Base-by-base conservation (phyloP, 2,888 invertebrate genomes). In the Hyposoter dolosus region DNA sequence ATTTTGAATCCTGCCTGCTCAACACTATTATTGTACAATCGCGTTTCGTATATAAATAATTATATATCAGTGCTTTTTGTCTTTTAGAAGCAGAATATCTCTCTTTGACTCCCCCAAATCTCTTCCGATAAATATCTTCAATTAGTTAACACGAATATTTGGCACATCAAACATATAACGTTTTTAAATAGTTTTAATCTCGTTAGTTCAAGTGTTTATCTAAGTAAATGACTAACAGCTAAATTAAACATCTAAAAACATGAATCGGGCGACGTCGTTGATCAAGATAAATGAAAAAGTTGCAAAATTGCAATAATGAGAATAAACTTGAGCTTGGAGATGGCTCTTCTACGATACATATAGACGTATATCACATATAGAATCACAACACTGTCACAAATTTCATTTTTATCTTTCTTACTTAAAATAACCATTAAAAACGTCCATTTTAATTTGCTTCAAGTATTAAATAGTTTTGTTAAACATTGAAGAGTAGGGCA, bases 91-190 rank as follows among this genome's bases (percentile, higher is more conserved):
- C 79, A 83, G 77, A 80, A 75, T 82, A 87, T 84, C 56, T 87
- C 86, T 77, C 71, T 71, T 83, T n/a, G 45, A 65, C 65, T 85
- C 43, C 53, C 56, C n/a, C 56, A 65, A 56, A 78, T 79, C 69
- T 76, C 80, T 85, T 66, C 85, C 89, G 88, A 88, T 92, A 92
- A 93, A 93, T 92, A 92, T 91, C 74, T 92, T 92, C 91, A 92
- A 93, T 89, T 93, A 90, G 89, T 87, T 92, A 93, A 93, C 92
- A 92, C 89, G 91, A 91, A 90, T 92, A 93, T 93, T 93, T 93
- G 93, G 93, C 93, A 93, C 93, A 94, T 92, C 89, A 90, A 92
- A 93, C 93, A 93, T 89, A 68, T 84, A 90, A 88, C 77, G 82
- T 88, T 82, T 78, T 83, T 32, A n/a, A 56, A 82, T 78, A 79